A percentile compares a stretch with the other conserved stretches of the same genome.
Evolutionary conservation across 2,113 vertebrate genomes (phyloP).

Genomic region (Pedetes capensis): DNA sequence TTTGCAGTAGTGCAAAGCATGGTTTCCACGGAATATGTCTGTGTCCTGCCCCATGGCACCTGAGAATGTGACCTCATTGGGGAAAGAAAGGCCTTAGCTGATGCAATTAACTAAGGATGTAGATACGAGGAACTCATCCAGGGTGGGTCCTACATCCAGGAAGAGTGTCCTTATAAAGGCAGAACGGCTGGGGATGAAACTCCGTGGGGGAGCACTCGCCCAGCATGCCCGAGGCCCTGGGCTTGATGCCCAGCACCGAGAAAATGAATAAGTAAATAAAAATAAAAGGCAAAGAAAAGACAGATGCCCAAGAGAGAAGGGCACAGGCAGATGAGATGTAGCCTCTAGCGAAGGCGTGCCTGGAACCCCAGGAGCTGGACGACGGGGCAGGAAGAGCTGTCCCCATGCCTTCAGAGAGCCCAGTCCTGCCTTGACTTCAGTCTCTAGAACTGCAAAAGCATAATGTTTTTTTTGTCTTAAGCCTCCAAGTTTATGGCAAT

Average conservation of each 20-base stretch:
- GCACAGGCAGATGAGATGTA: rapidly evolving
- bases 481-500: background rate
- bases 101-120: background rate
- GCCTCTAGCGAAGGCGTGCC: background rate
- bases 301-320: background rate
- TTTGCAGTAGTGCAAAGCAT: background rate
- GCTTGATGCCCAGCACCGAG: background rate
- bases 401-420: rapidly evolving
- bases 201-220: too few relatives aligned
- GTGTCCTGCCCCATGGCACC: background rate
- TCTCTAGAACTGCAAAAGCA: background rate
- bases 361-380: background rate
- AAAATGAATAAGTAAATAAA: background rate
- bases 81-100: too few relatives aligned
- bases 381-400: too few relatives aligned
- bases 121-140: background rate
- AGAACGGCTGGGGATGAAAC: background rate
- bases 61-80: background rate
- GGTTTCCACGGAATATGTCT: background rate
- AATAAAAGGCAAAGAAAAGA: background rate
- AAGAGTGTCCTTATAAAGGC: background rate
- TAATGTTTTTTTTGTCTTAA: too few relatives aligned
- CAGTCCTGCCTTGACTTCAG: background rate
- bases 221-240: background rate
- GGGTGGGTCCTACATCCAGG: background rate